Evolutionary conservation across 2,888 invertebrate species (phyloP).

Genomic region (Drosophila mulleri): DNA sequence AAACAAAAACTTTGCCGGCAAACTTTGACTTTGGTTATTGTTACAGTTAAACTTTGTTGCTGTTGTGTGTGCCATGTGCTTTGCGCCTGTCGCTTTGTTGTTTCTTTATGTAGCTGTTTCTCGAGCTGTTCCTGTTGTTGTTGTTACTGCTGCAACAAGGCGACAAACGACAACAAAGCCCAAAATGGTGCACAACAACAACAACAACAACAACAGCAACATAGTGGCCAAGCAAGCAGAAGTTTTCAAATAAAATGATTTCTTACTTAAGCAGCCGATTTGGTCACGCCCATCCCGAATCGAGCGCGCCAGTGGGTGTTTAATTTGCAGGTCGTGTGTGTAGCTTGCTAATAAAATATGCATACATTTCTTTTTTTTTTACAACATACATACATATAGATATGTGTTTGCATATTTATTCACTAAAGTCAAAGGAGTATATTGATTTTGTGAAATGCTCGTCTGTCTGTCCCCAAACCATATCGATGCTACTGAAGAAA

Average conservation of each 20-base stretch:
- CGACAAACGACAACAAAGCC: constrained; percentile 34
- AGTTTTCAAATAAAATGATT: constrained; percentile 79
- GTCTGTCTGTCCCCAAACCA: too few species aligned
- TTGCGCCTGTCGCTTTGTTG: constrained; percentile 37
- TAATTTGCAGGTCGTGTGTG: constrained; percentile 22
- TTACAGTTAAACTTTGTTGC: constrained; percentile 79
- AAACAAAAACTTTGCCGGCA: constrained; percentile 70
- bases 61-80: constrained; percentile 53
- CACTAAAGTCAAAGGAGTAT: too few species aligned
- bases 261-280: constrained; percentile 72
- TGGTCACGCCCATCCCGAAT: constrained; percentile 29
- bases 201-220: constrained; percentile 14
- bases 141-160: constrained; percentile 23
- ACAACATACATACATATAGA: too few species aligned
- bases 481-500: too few species aligned
- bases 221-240: constrained; percentile 32
- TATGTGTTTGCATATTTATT: too few species aligned
- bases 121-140: constrained; percentile 19
- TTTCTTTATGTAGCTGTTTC: constrained; percentile 14
- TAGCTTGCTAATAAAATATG: constrained; percentile 19
- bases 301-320: constrained; percentile 5
- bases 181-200: constrained; percentile 22
- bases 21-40: constrained; percentile 81
- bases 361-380: background rate
- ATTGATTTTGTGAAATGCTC: too few species aligned